Conservation (phyloP, 2,797 vertebrate species). For the Enoplosus armatus region DNA sequence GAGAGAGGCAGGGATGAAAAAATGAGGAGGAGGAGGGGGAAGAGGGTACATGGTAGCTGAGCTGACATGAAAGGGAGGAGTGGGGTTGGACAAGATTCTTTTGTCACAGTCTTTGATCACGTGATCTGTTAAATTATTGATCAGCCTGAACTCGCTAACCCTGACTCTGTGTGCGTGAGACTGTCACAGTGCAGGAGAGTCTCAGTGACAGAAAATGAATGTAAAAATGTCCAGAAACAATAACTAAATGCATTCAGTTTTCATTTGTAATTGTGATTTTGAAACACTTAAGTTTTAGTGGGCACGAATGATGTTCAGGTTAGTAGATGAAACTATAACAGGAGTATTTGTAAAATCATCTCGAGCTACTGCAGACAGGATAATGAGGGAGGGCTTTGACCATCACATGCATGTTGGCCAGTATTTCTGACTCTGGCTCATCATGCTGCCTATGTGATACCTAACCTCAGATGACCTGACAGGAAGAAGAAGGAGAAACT, state of each 20-base stretch:
- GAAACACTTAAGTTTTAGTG: background rate
- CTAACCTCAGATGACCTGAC: slow-evolving; percentile 56
- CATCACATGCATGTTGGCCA: background rate
- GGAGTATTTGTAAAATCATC: background rate
- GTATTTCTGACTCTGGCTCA: slow-evolving; percentile 3
- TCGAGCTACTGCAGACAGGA: background rate
- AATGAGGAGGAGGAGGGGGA: background rate
- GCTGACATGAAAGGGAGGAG: slow-evolving; percentile 28
- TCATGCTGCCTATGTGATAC: slow-evolving; percentile 14
- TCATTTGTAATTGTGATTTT: background rate
- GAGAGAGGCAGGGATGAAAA: slow-evolving; percentile 42
- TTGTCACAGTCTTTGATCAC: slow-evolving; percentile 47
- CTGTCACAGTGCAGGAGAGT: slow-evolving; percentile 1
- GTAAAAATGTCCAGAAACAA: background rate
- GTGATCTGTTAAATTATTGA: slow-evolving; percentile 73
- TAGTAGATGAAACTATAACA: background rate
- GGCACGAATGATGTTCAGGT: background rate
- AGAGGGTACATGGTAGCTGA: slow-evolving; percentile 22
- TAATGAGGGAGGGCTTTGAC: background rate
- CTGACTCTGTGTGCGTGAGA: slow-evolving; percentile 22
- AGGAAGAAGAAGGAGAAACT: slow-evolving; percentile 29
- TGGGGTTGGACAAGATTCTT: slow-evolving; percentile 19
- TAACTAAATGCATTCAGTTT: background rate
- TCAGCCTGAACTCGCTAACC: slow-evolving; percentile 58
- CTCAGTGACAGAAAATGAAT: background rate